These are phyloP conservation scores for Poeciliopsis presidionis DNA, from an alignment of 2,797 vertebrate species.

Conservation along the genomic window DNA sequence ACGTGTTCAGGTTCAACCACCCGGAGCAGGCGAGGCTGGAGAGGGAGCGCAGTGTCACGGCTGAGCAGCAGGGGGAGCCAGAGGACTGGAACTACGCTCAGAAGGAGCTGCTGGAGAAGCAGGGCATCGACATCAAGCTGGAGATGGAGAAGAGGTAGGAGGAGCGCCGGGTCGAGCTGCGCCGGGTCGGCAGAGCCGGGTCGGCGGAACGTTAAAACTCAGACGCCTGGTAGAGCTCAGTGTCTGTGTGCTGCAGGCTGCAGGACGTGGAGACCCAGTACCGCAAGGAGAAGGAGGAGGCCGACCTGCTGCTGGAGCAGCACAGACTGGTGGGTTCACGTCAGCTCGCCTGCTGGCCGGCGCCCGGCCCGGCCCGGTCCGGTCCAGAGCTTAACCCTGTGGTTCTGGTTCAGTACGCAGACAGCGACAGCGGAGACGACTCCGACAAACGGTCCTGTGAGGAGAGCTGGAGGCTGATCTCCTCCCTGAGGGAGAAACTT, in stretches of 20 bases:
- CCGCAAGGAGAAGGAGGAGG: constrained; percentile 89
- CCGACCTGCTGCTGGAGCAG: constrained; percentile 88
- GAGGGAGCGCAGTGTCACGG: constrained; percentile 81
- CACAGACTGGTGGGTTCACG: constrained; percentile 85
- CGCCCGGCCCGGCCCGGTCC: rapidly evolving
- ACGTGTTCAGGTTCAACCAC: constrained; percentile 92
- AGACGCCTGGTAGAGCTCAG: background rate
- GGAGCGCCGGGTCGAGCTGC: background rate
- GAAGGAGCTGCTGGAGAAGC: constrained; percentile 87
- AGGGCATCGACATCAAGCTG: constrained; percentile 91
- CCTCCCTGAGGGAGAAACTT: constrained; percentile 88
- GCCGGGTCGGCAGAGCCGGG: no score
- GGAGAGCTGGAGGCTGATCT: constrained; percentile 91
- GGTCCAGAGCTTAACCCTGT: background rate
- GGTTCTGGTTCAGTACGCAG: constrained; percentile 80
- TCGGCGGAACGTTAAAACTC: no score
- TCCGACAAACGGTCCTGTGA: constrained; percentile 93
- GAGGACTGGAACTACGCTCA: constrained; percentile 93
- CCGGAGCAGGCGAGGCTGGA: constrained; percentile 89
- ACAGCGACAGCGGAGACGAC: constrained; percentile 90
- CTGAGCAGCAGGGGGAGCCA: constrained; percentile 82
- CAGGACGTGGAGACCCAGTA: constrained; percentile 91
- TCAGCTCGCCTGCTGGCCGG: rapidly evolving
- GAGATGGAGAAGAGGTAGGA: constrained; percentile 90
- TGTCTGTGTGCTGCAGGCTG: constrained; percentile 69